Base-by-base conservation (phyloP, 2,888 invertebrate species). In the Acanthosepion pharaonis region DNA sequence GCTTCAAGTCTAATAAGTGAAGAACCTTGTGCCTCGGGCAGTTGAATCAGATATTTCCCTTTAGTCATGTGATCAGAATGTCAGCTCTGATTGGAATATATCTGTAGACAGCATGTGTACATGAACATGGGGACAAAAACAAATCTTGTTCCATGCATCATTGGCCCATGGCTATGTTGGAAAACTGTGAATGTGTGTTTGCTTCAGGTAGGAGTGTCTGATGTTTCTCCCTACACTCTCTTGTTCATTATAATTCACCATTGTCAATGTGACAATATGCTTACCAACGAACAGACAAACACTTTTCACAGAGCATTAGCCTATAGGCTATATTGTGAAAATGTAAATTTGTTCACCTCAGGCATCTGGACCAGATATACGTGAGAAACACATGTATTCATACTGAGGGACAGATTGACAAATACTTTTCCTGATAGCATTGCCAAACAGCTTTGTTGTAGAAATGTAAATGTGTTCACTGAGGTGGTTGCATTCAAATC, bases 111-210 rank as follows among this genome's bases (percentile, higher is more conserved):
- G 33, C n/a, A n/a, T 78, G n/a, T 15, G 11, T 33, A n/a, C 78
- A 78, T 33, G 78, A 78, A 78, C n/a, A 78, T n/a, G 78, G 78
- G 11, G n/a, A 78, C 9, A 78, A 78, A 33, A 78, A 59, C n/a
- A n/a, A 78, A 78, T n/a, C n/a, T n/a, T 15, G 15, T 78, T 78
- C n/a, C n/a, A 33, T 78, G n/a, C 78, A 78, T n/a, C n/a, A n/a
- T 33, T n/a, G 33, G n/a, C n/a, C 78, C 18, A 15, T 78, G 78
- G n/a, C n/a, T 78, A 78, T n/a, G 78, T 78, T 78, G 78, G 15
- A 78, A 78, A 78, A 78, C n/a, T n/a, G 78, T 78, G 33, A 78
- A 78, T 78, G n/a, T 78, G 78, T 78, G n/a, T 78, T 78, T 78
- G n/a, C 78, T 78, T n/a, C 2, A 78, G n/a, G 78, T 78, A n/a